A percentile compares a stretch with the other conserved stretches of the same genome.
Evolutionary conservation across 2,113 vertebrate genomes (phyloP).

Genomic region (Melanotaenia duboulayi): DNA sequence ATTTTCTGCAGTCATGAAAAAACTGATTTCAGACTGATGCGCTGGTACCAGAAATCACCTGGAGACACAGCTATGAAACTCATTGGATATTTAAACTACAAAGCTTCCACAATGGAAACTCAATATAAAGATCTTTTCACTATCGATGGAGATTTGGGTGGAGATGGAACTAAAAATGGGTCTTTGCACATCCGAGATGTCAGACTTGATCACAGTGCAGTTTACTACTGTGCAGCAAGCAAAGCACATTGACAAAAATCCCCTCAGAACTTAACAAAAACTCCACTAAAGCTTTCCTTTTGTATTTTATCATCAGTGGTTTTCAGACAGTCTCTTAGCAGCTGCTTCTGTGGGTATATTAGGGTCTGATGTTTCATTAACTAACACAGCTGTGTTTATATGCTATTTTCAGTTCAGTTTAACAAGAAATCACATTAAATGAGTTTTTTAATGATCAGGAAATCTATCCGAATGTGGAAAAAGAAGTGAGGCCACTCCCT

Average conservation of each 20-base stretch:
- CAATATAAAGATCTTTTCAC: conserved; percentile 16
- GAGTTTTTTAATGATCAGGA: too few species aligned
- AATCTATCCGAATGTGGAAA: too few species aligned
- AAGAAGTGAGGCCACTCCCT: too few species aligned
- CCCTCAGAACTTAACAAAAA: conserved; percentile 36
- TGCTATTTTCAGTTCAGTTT: neutral
- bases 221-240: too few species aligned
- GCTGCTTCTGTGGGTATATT: neutral
- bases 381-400: too few species aligned
- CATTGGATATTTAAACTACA: conserved; percentile 18
- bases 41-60: conserved; percentile 63
- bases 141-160: conserved; percentile 48
- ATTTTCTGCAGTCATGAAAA: conserved; percentile 59
- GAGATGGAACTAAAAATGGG: conserved; percentile 16
- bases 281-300: rapidly evolving
- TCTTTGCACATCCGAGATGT: neutral
- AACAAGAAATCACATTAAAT: neutral
- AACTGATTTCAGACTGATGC: conserved; percentile 42
- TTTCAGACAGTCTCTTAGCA: neutral
- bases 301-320: conserved; percentile 1
- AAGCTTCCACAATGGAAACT: neutral
- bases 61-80: conserved; percentile 46
- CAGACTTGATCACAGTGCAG: conserved; percentile 3
- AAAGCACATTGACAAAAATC: conserved; percentile 52
- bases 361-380: too few species aligned